Conservation (phyloP, 2,797 vertebrate genomes). For the Karalla daura region DNA sequence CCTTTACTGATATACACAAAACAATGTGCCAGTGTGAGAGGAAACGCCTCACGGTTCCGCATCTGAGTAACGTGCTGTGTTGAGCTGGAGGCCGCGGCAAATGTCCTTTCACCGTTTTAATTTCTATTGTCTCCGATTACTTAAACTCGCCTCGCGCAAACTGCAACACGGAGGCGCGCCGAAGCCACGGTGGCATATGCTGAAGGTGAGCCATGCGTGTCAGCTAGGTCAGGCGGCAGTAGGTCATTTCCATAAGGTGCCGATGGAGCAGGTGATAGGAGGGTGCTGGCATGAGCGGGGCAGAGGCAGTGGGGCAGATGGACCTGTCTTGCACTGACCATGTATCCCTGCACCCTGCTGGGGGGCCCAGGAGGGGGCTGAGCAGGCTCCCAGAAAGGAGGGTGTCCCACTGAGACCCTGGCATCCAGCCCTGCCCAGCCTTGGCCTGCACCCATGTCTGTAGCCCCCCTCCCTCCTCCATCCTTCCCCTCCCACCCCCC, state of each 20-base stretch:
- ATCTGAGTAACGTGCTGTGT: not conserved
- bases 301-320: constrained; percentile 84
- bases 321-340: constrained; percentile 88
- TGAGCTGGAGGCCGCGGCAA: not conserved
- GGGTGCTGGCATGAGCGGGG: constrained; percentile 72
- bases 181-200: constrained; percentile 49
- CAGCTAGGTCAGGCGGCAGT: constrained; percentile 72
- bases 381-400: constrained; percentile 80
- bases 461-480: constrained; percentile 33
- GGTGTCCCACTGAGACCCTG: constrained; percentile 83
- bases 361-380: constrained; percentile 75
- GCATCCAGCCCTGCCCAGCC: constrained; percentile 75
- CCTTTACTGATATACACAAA: constrained; percentile 7
- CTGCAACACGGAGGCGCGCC: constrained; percentile 4
- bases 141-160: not conserved
- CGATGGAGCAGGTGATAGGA: constrained; percentile 75
- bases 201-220: constrained; percentile 77
- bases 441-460: constrained; percentile 80
- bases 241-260: constrained; percentile 80
- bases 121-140: not conserved
- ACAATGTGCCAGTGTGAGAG: not conserved
- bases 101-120: not conserved
- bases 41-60: not conserved
- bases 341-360: constrained; percentile 78
- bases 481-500: too few relatives aligned